Base-by-base conservation (phyloP, 2,113 vertebrate genomes). In the Dinomys branickii region DNA sequence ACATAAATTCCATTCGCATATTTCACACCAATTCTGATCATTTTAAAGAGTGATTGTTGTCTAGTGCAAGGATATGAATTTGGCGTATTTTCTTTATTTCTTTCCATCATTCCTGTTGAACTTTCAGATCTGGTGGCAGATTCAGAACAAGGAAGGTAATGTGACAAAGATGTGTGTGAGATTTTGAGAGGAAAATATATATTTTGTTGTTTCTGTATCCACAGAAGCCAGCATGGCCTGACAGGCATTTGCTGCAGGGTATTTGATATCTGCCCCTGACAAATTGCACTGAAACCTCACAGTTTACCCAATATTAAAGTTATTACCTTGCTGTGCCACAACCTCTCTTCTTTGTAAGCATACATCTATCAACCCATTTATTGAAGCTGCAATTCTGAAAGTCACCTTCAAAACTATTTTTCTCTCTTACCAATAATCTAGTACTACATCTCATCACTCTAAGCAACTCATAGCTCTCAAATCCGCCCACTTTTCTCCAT, bases 1-100 rank as follows among this genome's bases (percentile, higher is more conserved):
- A 85, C 97, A 97, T 97, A 98, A 97, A 95, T 84, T 9, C 52
- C 95, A 97, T 97, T 97, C 97, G 91, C 95, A 91, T 98, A 95
- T 91, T 97, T 97, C 87, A 92, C 38, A 94, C 80, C 67, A 96
- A 94, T 90, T 97, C 52, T 88, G 67, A 89, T 93, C 44, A 89
- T 92, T 94, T 97, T 81, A 69, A 91, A 33, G 67, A 95, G 44
- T 88, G 44, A 88, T 41, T 95, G 26, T 80, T 96, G 67, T 67
- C 54, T 96, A 20, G 10, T 92, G 94, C 75, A 94, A 87, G 44
- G 8, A 92, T 78, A 95, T 47, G 65, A 86, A 38, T 33, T 90
- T 91, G 41, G 54, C 69, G 38, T 83, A 17, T 83, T 90, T 44
- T 92, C 44, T 80, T 81, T 71, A 65, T 83, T 96, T 52, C 78